phyloP scores from a whole-genome alignment of 2,888 invertebrate species.

The Carpatolechia fugitivella region DNA sequence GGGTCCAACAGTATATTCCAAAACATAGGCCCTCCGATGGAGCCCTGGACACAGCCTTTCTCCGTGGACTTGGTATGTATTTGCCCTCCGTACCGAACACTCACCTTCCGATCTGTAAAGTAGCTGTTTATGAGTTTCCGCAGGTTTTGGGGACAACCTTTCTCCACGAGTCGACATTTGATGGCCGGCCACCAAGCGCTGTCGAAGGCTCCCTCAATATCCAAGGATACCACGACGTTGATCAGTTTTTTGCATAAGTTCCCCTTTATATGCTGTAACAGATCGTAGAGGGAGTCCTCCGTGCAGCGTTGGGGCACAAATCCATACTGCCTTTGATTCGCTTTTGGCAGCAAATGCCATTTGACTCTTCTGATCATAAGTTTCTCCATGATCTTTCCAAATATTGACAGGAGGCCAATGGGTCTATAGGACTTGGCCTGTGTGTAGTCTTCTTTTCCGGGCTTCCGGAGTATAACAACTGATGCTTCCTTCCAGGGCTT shows the following conservation, averaged over 20 bases:
- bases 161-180: conserved; percentile 1
- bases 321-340: not conserved
- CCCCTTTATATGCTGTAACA: not conserved
- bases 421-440: not conserved
- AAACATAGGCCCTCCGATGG: not conserved
- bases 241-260: not conserved
- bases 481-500: not conserved
- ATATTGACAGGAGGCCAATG: not conserved
- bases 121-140: not conserved
- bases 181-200: conserved; percentile 19
- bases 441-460: not conserved
- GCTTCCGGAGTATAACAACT: not conserved
- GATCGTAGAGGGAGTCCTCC: not conserved
- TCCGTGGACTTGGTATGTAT: not conserved
- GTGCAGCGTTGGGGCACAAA: not conserved
- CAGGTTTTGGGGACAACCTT: not conserved
- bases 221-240: conserved; percentile 8
- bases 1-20: too few species aligned
- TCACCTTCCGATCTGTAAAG: not conserved
- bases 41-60: not conserved
- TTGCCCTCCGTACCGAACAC: not conserved
- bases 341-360: not conserved
- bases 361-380: not conserved
- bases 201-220: conserved; percentile 22
- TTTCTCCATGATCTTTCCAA: not conserved